phyloP scores from a whole-genome alignment of 1,140 invertebrate species.

The Drosophila ironensis region DNA sequence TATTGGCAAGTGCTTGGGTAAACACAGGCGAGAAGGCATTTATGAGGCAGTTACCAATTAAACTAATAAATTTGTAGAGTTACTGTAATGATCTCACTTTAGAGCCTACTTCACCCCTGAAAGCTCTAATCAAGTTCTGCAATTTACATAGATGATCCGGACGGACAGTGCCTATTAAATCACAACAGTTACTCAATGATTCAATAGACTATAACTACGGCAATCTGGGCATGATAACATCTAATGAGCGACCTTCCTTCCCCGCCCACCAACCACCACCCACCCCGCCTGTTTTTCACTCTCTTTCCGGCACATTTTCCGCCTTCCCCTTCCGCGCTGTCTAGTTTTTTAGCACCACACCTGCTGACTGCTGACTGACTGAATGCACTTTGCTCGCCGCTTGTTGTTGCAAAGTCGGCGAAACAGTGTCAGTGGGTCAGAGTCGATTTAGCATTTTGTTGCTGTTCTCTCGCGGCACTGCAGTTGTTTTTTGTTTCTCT shows the following conservation, averaged over 20 bases:
- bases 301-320: conserved; percentile 54
- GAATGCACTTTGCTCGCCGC: conserved; percentile 55
- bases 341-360: conserved; percentile 40
- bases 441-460: conserved; percentile 74
- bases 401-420: conserved; percentile 31
- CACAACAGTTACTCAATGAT: conserved; percentile 47
- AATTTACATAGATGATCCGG: background rate
- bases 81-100: too few species aligned
- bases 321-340: conserved; percentile 9
- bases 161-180: conserved; percentile 23
- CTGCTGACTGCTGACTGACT: conserved; percentile 66
- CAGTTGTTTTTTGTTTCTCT: conserved; percentile 8
- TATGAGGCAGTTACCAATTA: too few species aligned
- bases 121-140: background rate
- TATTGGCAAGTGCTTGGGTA: too few species aligned
- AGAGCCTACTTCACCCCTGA: too few species aligned
- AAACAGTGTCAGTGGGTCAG: conserved; percentile 77
- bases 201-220: conserved; percentile 49
- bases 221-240: conserved; percentile 43
- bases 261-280: background rate
- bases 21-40: too few species aligned
- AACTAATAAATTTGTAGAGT: too few species aligned
- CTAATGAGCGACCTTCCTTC: conserved; percentile 19
- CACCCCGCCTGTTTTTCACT: conserved; percentile 13
- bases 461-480: conserved; percentile 11